These are phyloP conservation scores for Pachypeltis micranthus DNA, from an alignment of 1,140 invertebrate species.

Conservation along the genomic window DNA sequence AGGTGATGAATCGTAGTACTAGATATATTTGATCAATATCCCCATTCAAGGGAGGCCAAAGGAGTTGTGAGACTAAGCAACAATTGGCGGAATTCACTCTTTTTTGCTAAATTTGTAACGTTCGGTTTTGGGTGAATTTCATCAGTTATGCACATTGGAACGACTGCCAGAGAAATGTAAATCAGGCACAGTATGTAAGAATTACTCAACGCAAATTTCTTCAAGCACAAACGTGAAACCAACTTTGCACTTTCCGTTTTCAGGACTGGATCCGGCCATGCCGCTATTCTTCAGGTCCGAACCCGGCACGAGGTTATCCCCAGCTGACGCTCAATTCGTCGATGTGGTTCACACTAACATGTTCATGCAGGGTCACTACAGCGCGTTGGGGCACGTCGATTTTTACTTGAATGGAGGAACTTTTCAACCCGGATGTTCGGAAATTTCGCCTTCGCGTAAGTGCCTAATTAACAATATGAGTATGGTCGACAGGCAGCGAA, in stretches of 20 bases:
- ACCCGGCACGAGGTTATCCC: slow-evolving; percentile 48
- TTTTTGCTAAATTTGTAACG: too few relatives aligned
- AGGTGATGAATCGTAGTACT: too few relatives aligned
- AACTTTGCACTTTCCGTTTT: slow-evolving; percentile 28
- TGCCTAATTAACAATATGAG: neutral
- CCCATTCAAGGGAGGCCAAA: too few relatives aligned
- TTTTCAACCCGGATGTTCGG: slow-evolving; percentile 48
- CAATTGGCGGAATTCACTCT: too few relatives aligned
- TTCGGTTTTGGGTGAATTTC: too few relatives aligned
- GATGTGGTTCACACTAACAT: slow-evolving; percentile 65
- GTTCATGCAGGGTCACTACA: slow-evolving; percentile 48
- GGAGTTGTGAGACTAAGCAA: too few relatives aligned
- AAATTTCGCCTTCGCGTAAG: neutral
- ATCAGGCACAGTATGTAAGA: too few relatives aligned
- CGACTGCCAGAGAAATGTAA: too few relatives aligned
- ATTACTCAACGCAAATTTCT: too few relatives aligned
- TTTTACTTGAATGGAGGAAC: slow-evolving; percentile 62
- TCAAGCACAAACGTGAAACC: too few relatives aligned
- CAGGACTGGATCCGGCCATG: slow-evolving; percentile 52
- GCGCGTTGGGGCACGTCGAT: slow-evolving; percentile 52
- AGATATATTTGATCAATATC: too few relatives aligned
- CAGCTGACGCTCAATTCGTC: slow-evolving; percentile 53
- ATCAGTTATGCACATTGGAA: too few relatives aligned
- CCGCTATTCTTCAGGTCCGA: slow-evolving; percentile 45
- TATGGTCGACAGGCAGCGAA: neutral